Conservation (phyloP, 2,888 invertebrate genomes). For the Xestoiulus laeticollis region DNA sequence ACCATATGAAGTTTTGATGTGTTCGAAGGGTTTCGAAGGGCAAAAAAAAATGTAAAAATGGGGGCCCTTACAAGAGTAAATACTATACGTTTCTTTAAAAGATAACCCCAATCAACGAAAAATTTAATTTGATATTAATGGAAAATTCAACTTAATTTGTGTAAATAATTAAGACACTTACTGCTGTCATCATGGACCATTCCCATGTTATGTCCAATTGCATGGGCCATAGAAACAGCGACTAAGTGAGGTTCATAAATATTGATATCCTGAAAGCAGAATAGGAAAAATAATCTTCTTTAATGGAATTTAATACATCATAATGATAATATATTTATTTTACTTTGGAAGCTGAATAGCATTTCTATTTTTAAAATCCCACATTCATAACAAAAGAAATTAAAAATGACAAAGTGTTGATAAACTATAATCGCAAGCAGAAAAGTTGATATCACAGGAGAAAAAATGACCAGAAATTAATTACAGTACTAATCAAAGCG, state of each 20-base stretch:
- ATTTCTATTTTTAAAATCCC: neutral
- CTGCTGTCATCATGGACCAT: constrained; percentile 88
- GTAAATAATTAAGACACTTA: no score
- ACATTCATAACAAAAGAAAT: neutral
- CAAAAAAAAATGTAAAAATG: neutral
- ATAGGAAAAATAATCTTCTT: neutral
- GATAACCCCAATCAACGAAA: no score
- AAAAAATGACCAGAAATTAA: neutral
- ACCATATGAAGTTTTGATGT: no score
- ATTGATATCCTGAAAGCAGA: constrained; percentile 75
- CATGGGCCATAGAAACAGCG: constrained; percentile 97
- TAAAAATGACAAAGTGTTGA: no score
- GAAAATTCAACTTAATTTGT: no score
- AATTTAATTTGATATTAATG: no score
- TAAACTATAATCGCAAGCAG: no score
- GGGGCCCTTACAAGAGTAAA: no score
- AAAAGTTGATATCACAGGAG: no score
- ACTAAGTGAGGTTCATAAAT: constrained; percentile 90
- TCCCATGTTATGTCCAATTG: constrained; percentile 98
- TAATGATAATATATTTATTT: neutral
- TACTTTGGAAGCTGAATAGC: neutral
- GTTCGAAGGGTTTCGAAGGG: no score
- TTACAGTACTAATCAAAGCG: neutral
- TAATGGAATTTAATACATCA: neutral
- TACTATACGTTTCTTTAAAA: no score